Conservation (phyloP, 2,797 vertebrate species). For the Gymnothorax reevesii region DNA sequence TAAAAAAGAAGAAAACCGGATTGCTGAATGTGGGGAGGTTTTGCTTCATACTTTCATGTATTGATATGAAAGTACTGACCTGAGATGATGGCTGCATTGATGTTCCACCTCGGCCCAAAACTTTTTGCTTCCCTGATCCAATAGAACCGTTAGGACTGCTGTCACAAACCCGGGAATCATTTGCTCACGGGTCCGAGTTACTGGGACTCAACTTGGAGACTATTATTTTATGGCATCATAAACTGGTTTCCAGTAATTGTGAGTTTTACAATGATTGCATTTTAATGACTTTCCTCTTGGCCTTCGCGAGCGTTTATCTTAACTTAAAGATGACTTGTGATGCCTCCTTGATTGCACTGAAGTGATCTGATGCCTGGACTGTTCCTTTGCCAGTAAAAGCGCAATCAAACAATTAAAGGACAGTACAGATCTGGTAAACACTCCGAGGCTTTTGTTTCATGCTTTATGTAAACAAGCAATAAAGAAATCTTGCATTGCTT, state of each 20-base stretch:
- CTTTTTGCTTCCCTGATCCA: neutral
- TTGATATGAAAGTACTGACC: neutral
- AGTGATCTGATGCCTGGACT: neutral
- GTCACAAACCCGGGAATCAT: too few relatives aligned
- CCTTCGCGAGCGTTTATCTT: neutral
- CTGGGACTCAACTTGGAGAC: neutral
- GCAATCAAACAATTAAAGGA: neutral
- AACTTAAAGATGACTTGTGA: neutral
- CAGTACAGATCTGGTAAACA: neutral
- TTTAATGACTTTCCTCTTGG: neutral
- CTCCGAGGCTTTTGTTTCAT: neutral
- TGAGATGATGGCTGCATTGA: neutral
- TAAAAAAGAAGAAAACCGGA: neutral
- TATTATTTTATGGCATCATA: neutral
- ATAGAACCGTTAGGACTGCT: neutral
- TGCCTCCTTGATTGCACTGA: neutral
- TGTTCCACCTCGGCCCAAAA: neutral
- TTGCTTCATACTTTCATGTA: neutral
- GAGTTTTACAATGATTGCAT: neutral
- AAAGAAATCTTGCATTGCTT: neutral
- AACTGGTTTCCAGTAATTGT: neutral
- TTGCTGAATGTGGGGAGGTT: neutral
- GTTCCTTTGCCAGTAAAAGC: neutral
- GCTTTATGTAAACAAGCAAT: neutral
- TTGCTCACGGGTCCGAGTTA: neutral